Base-by-base conservation (phyloP, 2,797 vertebrate genomes). In the Pagetopsis macropterus region DNA sequence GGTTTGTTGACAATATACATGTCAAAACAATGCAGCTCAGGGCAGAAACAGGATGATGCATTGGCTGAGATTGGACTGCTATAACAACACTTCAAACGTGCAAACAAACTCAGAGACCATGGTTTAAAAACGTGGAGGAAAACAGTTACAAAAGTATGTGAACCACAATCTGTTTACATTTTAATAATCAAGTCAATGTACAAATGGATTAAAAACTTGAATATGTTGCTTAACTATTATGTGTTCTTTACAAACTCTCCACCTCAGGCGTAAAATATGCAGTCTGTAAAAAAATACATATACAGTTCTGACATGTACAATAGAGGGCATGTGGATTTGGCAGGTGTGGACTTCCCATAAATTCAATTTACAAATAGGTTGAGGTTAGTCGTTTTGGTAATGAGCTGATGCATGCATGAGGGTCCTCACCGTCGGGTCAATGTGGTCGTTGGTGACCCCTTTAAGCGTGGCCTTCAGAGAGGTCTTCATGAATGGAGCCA, bases 401-500 rank as follows among this genome's bases (percentile, higher is more conserved):
- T 10, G 41, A 54, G 65, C 10, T 9, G n/a, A 59, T 51, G 4
- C n/a, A 49, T 14, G 10, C 12, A 16, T 9, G 50, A 1, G 41
- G 51, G 21, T 54, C 54, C 96, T 96, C 88, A 99, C 98, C 0
- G 98, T 97, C 17, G 98, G 97, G 88, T 99, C 98, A 2, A 83
- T 85, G 41, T 96, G 94, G 90, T 96, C 95, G 43, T 98, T 99
- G 76, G 97, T 99, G 77, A 98, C 95, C 33, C 98, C 98, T 46
- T 92, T 96, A 41, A 99, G 92, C 3, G 96, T 91, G 59, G 96
- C 96, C 90, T 91, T 96, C 70, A 99, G 61, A 0, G 97, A 81
- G n/a, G 85, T 94, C 84, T 99, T 99, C 97, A 98, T 97, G 85
- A 99, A 99, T 0, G 98, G 98, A 13, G 97, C 97, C 71, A 99